Conservation (phyloP, 2,888 invertebrate genomes). For the Nymphalis polychloros region DNA sequence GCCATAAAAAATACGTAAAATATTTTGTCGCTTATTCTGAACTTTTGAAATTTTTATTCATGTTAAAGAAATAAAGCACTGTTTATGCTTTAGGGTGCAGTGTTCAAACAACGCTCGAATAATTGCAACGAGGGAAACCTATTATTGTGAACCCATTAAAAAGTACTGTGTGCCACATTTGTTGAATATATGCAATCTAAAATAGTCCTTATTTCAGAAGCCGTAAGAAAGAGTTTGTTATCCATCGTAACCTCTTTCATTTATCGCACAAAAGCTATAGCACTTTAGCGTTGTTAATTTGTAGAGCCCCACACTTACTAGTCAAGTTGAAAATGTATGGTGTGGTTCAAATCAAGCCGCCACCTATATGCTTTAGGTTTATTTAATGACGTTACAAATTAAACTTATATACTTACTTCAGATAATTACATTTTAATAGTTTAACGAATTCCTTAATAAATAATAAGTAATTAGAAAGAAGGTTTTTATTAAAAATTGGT, state of each 20-base stretch:
- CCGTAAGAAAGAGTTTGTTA: conserved; percentile 17
- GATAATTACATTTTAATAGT: no score
- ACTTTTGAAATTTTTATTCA: conserved; percentile 8
- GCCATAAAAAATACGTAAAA: background rate
- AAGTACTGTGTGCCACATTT: conserved; percentile 24
- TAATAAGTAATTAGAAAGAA: no score
- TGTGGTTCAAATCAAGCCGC: conserved; percentile 6
- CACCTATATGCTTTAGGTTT: no score
- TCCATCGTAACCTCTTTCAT: conserved; percentile 22
- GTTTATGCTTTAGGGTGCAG: conserved; percentile 26
- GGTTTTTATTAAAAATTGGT: no score
- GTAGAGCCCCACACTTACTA: conserved; percentile 23
- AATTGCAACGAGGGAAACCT: conserved; percentile 33
- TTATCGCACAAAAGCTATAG: conserved; percentile 32
- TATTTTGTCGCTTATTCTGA: background rate
- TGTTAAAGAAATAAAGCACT: conserved; percentile 23
- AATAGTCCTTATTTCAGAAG: conserved; percentile 16
- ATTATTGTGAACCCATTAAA: conserved; percentile 35
- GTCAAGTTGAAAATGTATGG: conserved; percentile 18
- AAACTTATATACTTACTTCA: background rate
- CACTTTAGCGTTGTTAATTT: conserved; percentile 31
- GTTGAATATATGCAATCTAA: conserved; percentile 18
- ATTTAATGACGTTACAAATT: background rate
- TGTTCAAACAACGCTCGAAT: conserved; percentile 28
- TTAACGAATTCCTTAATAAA: no score